Conservation (phyloP, 2,113 vertebrate genomes). For the Antechinus flavipes region DNA sequence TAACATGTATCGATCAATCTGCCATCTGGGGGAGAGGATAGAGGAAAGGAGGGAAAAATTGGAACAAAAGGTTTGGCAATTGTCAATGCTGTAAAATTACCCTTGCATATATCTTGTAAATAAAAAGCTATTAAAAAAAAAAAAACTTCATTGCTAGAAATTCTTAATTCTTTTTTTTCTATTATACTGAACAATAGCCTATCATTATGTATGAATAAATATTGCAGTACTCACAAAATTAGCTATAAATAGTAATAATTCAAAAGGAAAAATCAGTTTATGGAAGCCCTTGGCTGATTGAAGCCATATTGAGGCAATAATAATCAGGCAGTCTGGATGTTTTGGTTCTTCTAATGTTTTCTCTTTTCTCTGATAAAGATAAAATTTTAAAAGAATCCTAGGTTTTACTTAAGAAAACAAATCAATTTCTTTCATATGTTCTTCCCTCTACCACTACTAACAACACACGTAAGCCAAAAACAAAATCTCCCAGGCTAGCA, state of each 20-base stretch:
- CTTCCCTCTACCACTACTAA: too few relatives aligned
- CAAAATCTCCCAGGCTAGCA: too few relatives aligned
- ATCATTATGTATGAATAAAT: background rate
- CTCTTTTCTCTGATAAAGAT: background rate
- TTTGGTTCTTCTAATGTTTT: background rate
- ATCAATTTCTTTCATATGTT: too few relatives aligned
- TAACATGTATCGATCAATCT: too few relatives aligned
- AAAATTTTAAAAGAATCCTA: constrained; percentile 1
- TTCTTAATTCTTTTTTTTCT: background rate
- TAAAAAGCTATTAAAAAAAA: too few relatives aligned
- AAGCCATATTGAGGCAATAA: constrained; percentile 47
- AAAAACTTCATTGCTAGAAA: background rate
- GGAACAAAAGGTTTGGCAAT: too few relatives aligned
- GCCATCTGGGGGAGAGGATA: too few relatives aligned
- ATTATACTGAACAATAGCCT: background rate
- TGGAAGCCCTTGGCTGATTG: constrained; percentile 27
- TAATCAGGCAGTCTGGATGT: background rate
- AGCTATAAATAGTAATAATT: constrained; percentile 48
- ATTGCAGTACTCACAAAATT: background rate
- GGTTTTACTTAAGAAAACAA: too few relatives aligned
- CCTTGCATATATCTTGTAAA: too few relatives aligned
- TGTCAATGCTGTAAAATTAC: too few relatives aligned
- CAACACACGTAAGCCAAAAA: too few relatives aligned
- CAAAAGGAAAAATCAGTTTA: constrained; percentile 34
- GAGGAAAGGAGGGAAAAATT: too few relatives aligned